A percentile compares a stretch with the other conserved stretches of the same genome.
Evolutionary conservation across 2,113 vertebrate genomes (phyloP).

Genomic region (Scomber colias): DNA sequence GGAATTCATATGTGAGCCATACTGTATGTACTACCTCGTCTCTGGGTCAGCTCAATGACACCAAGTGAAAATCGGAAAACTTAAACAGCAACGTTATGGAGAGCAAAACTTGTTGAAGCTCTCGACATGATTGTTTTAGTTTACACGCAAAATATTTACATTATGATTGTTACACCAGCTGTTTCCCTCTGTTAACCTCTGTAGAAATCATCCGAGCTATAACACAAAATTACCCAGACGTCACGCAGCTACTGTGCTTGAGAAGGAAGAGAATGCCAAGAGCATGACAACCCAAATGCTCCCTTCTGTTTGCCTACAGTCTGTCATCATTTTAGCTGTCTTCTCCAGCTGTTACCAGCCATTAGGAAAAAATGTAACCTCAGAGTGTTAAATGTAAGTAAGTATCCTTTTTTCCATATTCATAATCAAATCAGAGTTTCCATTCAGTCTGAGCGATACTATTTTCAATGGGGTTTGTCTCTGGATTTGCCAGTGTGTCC

Average conservation of each 20-base stretch:
- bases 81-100: constrained; percentile 19
- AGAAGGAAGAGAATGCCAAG: constrained; percentile 28
- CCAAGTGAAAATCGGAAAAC: constrained; percentile 16
- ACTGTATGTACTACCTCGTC: constrained; percentile 21
- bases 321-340: constrained; percentile 44
- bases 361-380: constrained; percentile 31
- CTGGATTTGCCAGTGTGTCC: constrained; percentile 4
- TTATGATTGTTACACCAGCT: constrained; percentile 33
- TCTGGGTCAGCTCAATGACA: constrained; percentile 34
- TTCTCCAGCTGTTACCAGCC: constrained; percentile 45
- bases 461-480: constrained; percentile 21
- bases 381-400: constrained; percentile 12
- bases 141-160: constrained; percentile 26
- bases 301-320: constrained; percentile 41
- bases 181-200: constrained; percentile 10
- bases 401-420: constrained; percentile 20
- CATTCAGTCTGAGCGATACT: constrained; percentile 1
- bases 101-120: constrained; percentile 3
- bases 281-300: constrained; percentile 34
- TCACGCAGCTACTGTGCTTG: constrained; percentile 29
- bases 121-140: neutral
- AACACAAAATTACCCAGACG: constrained; percentile 31
- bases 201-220: constrained; percentile 17
- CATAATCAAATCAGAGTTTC: constrained; percentile 22
- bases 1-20: constrained; percentile 25